Evolutionary conservation across 2,888 invertebrate genomes (phyloP).

Genomic region (Serrognathus titanus): DNA sequence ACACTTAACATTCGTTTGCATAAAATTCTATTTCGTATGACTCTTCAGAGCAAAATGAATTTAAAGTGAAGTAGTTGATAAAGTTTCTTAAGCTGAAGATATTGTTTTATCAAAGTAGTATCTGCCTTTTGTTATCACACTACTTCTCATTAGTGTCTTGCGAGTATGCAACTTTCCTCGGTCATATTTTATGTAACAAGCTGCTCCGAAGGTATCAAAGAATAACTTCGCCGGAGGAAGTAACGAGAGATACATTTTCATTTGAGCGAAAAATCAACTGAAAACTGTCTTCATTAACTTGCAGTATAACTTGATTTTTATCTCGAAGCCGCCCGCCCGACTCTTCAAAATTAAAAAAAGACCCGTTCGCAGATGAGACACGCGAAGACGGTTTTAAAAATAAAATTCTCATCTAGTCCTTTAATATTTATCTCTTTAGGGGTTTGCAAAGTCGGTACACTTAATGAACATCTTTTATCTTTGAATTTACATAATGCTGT

Average conservation of each 20-base stretch:
- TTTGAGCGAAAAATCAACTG: constrained; percentile 19
- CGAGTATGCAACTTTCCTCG: too few relatives aligned
- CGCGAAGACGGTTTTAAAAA: constrained; percentile 23
- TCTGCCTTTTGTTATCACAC: too few relatives aligned
- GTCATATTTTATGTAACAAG: too few relatives aligned
- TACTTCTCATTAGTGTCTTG: too few relatives aligned
- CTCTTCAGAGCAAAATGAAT: too few relatives aligned
- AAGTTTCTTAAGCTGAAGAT: too few relatives aligned
- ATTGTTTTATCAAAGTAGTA: too few relatives aligned
- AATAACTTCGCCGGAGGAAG: too few relatives aligned
- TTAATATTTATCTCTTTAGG: constrained; percentile 41
- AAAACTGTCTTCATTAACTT: constrained; percentile 27
- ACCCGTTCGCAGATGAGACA: constrained; percentile 17
- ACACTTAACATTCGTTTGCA: too few relatives aligned
- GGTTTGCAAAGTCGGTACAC: constrained; percentile 38
- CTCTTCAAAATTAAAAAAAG: constrained; percentile 13
- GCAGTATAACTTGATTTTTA: constrained; percentile 24
- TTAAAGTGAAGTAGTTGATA: too few relatives aligned
- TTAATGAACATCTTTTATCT: constrained; percentile 44
- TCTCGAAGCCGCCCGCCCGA: constrained; percentile 8
- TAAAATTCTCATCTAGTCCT: constrained; percentile 32
- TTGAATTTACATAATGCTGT: constrained; percentile 42
- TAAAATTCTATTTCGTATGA: too few relatives aligned
- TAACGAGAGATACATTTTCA: background rate
- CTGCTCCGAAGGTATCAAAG: too few relatives aligned